Evolutionary conservation across 2,113 vertebrate species (phyloP).

Genomic region (Syngnathoides biaculeatus): DNA sequence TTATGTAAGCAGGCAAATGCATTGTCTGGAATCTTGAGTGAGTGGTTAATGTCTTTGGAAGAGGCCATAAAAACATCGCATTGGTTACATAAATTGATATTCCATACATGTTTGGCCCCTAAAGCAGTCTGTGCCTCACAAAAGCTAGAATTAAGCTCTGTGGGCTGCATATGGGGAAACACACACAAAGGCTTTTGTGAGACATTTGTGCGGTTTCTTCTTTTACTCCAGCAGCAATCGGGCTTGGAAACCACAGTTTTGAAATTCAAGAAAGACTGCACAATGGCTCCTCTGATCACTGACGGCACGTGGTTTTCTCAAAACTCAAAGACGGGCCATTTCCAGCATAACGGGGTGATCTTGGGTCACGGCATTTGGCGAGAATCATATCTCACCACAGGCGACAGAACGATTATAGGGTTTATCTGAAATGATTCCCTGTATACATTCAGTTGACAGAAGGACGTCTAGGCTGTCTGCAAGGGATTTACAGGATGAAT

Average conservation of each 20-base stretch:
- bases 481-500: constrained; percentile 8
- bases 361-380: constrained; percentile 1
- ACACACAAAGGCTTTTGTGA: background rate
- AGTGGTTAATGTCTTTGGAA: background rate
- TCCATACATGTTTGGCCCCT: background rate
- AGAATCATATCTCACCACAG: background rate
- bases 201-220: constrained; percentile 3
- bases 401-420: background rate
- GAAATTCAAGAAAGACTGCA: background rate
- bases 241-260: background rate
- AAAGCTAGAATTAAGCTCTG: background rate
- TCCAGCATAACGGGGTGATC: constrained; percentile 7
- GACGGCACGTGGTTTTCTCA: background rate
- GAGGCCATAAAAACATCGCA: background rate
- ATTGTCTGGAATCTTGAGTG: background rate
- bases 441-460: background rate
- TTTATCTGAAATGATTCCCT: background rate
- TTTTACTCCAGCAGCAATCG: background rate
- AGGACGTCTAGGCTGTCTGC: background rate
- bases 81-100: background rate
- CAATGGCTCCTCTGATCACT: constrained; percentile 1
- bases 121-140: background rate
- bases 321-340: background rate
- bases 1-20: constrained; percentile 1
- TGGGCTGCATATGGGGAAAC: background rate